Evolutionary conservation across 2,888 invertebrate genomes (phyloP).

Genomic region (Molorchus minor): DNA sequence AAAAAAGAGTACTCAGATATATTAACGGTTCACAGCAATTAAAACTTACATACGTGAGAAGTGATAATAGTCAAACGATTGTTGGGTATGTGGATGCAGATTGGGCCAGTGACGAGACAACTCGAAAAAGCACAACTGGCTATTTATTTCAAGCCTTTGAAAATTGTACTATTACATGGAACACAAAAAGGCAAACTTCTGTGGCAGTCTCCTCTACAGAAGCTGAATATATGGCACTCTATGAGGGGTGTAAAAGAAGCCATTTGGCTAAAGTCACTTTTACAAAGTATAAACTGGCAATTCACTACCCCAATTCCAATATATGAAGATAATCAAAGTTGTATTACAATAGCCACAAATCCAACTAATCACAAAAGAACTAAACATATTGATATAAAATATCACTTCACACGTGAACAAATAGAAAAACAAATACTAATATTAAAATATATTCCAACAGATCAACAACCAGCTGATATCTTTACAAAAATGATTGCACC

Average conservation of each 20-base stretch:
- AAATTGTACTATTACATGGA: neutral
- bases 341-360: neutral
- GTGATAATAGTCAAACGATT: neutral
- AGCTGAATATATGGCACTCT: neutral
- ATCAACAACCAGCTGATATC: neutral
- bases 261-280: neutral
- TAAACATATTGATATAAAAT: neutral
- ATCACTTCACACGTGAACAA: neutral
- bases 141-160: neutral
- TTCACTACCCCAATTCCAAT: neutral
- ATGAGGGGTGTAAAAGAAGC: neutral
- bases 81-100: neutral
- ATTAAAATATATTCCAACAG: neutral
- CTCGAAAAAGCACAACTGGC: neutral
- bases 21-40: neutral
- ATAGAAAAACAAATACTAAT: neutral
- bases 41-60: neutral
- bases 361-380: neutral
- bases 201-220: neutral
- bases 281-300: neutral
- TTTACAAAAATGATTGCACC: too few relatives aligned
- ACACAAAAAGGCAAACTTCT: neutral
- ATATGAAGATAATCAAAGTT: neutral
- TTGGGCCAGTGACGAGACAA: neutral
- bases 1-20: slow-evolving; percentile 5